A percentile compares a stretch with the other conserved stretches of the same genome.
These are phyloP conservation scores for Chalcosyrphus nemorum DNA, from an alignment of 2,888 invertebrate genomes.

Conservation along the genomic window DNA sequence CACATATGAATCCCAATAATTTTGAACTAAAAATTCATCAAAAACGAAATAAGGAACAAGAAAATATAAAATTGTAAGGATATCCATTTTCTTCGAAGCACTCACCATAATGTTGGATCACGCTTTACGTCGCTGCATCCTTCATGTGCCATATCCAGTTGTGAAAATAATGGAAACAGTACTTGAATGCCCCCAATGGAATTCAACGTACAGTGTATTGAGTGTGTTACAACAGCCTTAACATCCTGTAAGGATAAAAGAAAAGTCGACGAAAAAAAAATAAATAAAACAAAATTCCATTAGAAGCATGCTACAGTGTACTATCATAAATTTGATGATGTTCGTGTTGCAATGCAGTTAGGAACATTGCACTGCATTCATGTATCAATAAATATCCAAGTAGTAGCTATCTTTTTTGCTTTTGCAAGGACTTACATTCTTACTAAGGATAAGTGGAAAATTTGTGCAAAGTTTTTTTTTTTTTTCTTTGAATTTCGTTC, in stretches of 20 bases:
- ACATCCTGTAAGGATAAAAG: constrained; percentile 88
- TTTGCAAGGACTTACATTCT: not conserved
- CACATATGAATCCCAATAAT: constrained; percentile 97
- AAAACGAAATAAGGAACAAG: constrained; percentile 23
- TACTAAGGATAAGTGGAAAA: not conserved
- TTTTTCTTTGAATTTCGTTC: too few relatives aligned
- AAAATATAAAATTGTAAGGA: constrained; percentile 27
- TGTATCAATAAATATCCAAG: constrained; percentile 61
- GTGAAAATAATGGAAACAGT: constrained; percentile 98
- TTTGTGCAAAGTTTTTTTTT: not conserved
- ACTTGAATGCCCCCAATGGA: constrained; percentile 99
- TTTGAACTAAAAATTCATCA: constrained; percentile 87
- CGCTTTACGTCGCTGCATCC: constrained; percentile 91
- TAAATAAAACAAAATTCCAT: constrained; percentile 16
- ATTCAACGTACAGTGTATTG: constrained; percentile 99
- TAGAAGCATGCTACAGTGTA: constrained; percentile 26
- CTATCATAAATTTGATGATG: constrained; percentile 60
- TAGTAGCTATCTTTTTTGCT: not conserved
- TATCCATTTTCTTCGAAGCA: constrained; percentile 58
- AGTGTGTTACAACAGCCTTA: constrained; percentile 99
- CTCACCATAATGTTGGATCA: constrained; percentile 94
- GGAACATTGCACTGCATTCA: constrained; percentile 36
- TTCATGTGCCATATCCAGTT: constrained; percentile 97
- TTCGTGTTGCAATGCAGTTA: constrained; percentile 51
- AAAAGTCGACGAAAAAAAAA: constrained; percentile 35